phyloP scores from a whole-genome alignment of 2,113 vertebrate species.

The Bujurquina vittata region DNA sequence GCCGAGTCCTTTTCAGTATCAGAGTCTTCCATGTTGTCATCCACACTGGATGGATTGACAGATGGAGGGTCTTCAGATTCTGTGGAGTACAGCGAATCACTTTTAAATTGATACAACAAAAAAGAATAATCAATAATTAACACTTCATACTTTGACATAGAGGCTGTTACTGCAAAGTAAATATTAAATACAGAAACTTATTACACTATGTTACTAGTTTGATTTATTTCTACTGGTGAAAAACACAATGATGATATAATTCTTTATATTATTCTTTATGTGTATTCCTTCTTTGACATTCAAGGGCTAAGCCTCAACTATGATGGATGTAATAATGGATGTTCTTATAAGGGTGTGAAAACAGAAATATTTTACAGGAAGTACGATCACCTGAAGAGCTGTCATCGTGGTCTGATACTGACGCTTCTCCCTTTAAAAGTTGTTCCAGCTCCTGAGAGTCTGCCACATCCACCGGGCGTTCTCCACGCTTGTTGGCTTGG shows the following conservation, averaged over 20 bases:
- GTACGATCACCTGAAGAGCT: slow-evolving; percentile 88
- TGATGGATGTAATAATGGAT: background rate
- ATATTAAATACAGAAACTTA: too few species aligned
- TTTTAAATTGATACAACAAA: background rate
- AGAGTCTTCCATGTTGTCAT: slow-evolving; percentile 92
- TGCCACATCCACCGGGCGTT: slow-evolving; percentile 96
- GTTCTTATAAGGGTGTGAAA: background rate
- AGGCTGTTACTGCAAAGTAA: background rate
- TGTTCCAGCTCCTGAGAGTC: slow-evolving; percentile 95
- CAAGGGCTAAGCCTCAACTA: background rate
- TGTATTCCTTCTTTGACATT: too few species aligned
- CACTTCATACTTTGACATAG: background rate
- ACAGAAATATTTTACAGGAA: background rate
- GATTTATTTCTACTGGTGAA: too few species aligned
- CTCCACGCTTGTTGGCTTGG: slow-evolving; percentile 95
- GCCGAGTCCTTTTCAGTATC: slow-evolving; percentile 91
- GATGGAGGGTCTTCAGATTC: slow-evolving; percentile 95
- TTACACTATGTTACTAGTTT: too few species aligned
- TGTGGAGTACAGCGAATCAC: slow-evolving; percentile 60
- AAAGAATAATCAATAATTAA: background rate
- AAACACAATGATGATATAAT: too few species aligned
- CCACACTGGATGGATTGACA: slow-evolving; percentile 94
- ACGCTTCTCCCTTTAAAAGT: slow-evolving; percentile 90
- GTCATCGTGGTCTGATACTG: slow-evolving; percentile 92
- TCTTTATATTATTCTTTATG: too few species aligned